Percentiles rank a stretch among this genome's conserved stretches.
Evolutionary conservation across 2,113 vertebrate genomes (phyloP).

Genomic region (Malaclemys terrapin): DNA sequence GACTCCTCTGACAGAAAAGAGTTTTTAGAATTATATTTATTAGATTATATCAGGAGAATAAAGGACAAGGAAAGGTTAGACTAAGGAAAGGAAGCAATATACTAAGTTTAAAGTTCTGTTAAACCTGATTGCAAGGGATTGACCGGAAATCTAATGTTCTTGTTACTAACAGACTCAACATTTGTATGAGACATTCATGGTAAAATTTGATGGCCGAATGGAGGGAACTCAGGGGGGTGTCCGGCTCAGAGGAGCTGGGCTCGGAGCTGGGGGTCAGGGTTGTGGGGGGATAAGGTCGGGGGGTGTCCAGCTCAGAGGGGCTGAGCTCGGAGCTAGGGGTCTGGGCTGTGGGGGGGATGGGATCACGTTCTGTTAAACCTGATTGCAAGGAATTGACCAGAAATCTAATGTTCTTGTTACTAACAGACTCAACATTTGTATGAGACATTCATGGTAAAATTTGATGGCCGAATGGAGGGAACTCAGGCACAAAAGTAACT

Average conservation of each 20-base stretch:
- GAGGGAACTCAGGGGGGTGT: background rate
- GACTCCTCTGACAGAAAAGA: background rate
- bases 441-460: slow-evolving; percentile 10
- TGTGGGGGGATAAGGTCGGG: no score
- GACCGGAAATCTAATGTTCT: background rate
- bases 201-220: background rate
- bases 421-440: rapidly evolving
- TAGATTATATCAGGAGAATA: slow-evolving; percentile 14
- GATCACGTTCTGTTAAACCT: background rate
- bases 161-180: rapidly evolving
- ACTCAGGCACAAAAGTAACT: background rate
- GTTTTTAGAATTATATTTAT: background rate
- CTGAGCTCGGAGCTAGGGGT: no score
- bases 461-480: background rate
- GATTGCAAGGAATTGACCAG: background rate
- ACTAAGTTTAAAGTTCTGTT: slow-evolving; percentile 21
- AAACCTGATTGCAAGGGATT: background rate
- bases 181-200: background rate
- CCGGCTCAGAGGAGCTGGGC: no score
- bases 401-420: background rate
- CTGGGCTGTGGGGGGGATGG: no score
- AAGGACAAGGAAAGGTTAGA: slow-evolving; percentile 5
- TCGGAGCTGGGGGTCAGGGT: no score
- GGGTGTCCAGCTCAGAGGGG: no score
- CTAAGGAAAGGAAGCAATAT: slow-evolving; percentile 44